Percentiles rank a stretch among this genome's conserved stretches.
Evolutionary conservation across 2,113 vertebrate genomes (phyloP).

Genomic region (Cyprinodon brontotheroides): DNA sequence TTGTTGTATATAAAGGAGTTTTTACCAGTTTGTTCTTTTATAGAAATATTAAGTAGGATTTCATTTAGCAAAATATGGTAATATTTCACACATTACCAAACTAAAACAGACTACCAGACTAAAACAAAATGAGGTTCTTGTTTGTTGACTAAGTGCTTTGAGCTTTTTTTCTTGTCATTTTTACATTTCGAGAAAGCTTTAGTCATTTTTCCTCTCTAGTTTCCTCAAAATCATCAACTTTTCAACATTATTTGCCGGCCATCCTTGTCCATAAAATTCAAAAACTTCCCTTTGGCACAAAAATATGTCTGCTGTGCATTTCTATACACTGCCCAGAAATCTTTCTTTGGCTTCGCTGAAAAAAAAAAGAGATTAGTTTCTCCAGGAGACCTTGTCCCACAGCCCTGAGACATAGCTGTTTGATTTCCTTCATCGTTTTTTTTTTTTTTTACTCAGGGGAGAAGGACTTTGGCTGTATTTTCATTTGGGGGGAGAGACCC

Average conservation of each 20-base stretch:
- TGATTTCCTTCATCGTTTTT: conserved; percentile 77
- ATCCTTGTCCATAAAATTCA: conserved; percentile 71
- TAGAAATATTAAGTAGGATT: not conserved
- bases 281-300: conserved; percentile 68
- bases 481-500: conserved; percentile 63
- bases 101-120: no score
- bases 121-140: not conserved
- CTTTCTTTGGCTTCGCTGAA: conserved; percentile 74
- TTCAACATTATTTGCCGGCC: conserved; percentile 66
- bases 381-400: conserved; percentile 74
- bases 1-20: conserved; percentile 32
- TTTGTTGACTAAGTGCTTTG: conserved; percentile 3
- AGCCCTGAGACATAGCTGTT: conserved; percentile 75
- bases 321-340: conserved; percentile 72
- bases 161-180: not conserved
- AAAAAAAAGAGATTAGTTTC: conserved; percentile 71
- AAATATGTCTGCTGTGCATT: conserved; percentile 75
- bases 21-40: not conserved
- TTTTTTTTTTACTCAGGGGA: conserved; percentile 67
- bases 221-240: conserved; percentile 60
- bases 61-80: not conserved
- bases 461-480: conserved; percentile 55
- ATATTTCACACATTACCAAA: not conserved
- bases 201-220: conserved; percentile 9
- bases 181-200: conserved; percentile 35